These are phyloP conservation scores for Bradysia coprophila DNA, from an alignment of 1,140 invertebrate genomes.

Conservation along the genomic window DNA sequence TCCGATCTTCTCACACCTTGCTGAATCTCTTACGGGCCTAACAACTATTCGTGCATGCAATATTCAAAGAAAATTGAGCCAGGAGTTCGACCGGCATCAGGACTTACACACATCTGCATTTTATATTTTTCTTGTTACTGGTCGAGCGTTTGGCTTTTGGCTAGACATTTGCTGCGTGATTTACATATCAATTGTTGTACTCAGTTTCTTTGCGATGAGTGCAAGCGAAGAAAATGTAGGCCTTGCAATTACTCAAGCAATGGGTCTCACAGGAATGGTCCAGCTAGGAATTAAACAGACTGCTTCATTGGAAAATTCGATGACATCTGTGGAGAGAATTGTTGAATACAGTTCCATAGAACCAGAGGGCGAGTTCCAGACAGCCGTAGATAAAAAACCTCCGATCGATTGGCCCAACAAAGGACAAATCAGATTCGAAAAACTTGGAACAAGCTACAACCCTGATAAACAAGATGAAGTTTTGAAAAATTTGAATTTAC, in stretches of 20 bases:
- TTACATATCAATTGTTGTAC: conserved; percentile 29
- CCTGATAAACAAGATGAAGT: conserved; percentile 37
- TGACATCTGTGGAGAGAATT: too few species aligned
- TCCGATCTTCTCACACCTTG: too few species aligned
- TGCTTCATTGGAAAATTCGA: too few species aligned
- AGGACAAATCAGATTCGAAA: conserved; percentile 47
- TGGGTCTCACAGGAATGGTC: too few species aligned
- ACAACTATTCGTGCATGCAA: too few species aligned
- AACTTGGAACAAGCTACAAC: conserved; percentile 46
- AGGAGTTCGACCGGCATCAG: too few species aligned
- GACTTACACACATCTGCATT: conserved; percentile 41
- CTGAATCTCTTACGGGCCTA: too few species aligned
- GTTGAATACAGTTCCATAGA: too few species aligned
- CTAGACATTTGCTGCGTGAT: conserved; percentile 43
- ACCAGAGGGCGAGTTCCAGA: conserved; percentile 24
- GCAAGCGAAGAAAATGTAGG: too few species aligned
- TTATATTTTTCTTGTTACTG: conserved; percentile 34
- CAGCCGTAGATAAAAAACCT: conserved; percentile 5
- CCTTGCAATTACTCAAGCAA: too few species aligned
- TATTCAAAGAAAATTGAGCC: too few species aligned
- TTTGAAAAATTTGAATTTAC: conserved; percentile 52
- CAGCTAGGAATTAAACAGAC: too few species aligned
- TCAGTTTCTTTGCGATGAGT: conserved; percentile 28
- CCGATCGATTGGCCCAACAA: conserved; percentile 45
- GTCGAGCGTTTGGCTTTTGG: conserved; percentile 30